phyloP scores from a whole-genome alignment of 2,113 vertebrate genomes.

The Taxidea taxus region DNA sequence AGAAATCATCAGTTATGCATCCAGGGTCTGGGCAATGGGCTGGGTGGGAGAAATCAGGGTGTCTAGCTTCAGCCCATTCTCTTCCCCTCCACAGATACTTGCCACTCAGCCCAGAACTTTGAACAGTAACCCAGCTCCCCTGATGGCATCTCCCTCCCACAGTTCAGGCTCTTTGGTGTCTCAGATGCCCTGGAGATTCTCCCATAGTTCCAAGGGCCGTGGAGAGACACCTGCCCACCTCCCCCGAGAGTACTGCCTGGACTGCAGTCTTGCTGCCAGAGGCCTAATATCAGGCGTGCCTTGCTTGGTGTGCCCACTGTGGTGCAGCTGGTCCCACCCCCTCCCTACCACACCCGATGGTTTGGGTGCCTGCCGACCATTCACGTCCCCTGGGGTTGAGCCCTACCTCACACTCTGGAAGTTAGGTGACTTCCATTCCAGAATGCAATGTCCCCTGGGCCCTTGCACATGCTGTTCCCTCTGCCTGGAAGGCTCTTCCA shows the following conservation, averaged over 20 bases:
- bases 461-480: neutral
- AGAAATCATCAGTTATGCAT: neutral
- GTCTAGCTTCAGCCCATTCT: neutral
- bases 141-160: neutral
- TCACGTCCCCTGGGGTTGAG: neutral
- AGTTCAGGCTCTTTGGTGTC: neutral
- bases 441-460: neutral
- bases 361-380: neutral
- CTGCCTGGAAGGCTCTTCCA: neutral
- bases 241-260: too few relatives aligned
- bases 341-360: rapidly evolving
- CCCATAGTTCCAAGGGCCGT: neutral
- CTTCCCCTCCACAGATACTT: neutral
- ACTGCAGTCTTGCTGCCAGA: neutral
- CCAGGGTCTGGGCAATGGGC: neutral
- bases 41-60: neutral
- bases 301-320: neutral
- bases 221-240: neutral
- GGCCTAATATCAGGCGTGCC: neutral
- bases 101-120: neutral
- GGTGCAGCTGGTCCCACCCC: neutral
- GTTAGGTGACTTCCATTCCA: neutral
- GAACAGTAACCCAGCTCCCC: neutral
- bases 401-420: neutral
- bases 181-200: neutral